Evolutionary conservation across 2,113 vertebrate genomes (phyloP).

Genomic region (Anolis carolinensis): DNA sequence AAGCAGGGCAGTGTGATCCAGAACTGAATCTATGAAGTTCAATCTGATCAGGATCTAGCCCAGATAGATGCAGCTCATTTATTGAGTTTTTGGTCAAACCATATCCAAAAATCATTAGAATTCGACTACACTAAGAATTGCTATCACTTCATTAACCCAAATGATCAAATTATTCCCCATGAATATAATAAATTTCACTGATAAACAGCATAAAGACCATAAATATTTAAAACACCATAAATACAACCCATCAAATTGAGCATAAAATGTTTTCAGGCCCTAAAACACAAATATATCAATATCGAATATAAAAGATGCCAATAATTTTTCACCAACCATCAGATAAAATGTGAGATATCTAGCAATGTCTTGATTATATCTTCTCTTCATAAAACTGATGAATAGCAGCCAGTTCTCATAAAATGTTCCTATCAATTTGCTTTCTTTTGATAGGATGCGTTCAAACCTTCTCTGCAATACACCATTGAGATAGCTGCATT

Average conservation of each 20-base stretch:
- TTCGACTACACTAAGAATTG: neutral
- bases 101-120: neutral
- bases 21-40: too few relatives aligned
- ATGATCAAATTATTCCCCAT: neutral
- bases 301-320: neutral
- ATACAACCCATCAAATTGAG: neutral
- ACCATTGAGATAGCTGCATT: neutral
- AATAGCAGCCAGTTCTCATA: neutral
- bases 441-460: neutral
- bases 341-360: neutral
- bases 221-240: neutral
- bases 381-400: neutral
- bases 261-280: neutral
- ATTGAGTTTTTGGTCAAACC: too few relatives aligned
- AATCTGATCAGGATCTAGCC: too few relatives aligned
- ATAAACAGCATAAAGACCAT: neutral
- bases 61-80: too few relatives aligned
- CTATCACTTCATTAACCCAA: neutral
- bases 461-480: neutral
- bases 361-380: neutral
- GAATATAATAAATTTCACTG: neutral
- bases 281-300: neutral
- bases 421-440: neutral
- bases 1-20: too few relatives aligned
- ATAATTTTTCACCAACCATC: neutral